phyloP scores from a whole-genome alignment of 2,113 vertebrate species.

The Rhineura floridana region DNA sequence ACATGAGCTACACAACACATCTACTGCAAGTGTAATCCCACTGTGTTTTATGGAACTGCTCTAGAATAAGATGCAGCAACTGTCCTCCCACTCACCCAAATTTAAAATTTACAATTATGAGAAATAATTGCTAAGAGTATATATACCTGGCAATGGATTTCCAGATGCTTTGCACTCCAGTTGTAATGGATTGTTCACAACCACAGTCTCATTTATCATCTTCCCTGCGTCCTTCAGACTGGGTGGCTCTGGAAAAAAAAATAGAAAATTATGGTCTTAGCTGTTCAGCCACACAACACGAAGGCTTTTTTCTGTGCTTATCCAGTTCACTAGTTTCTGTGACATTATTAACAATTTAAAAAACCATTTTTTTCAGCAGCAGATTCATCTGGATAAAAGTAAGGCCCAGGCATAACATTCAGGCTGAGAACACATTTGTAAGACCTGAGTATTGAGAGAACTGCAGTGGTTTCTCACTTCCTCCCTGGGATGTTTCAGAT shows the following conservation, averaged over 20 bases:
- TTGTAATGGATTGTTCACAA: slow-evolving; percentile 84
- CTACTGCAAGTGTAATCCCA: not conserved
- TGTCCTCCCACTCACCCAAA: not conserved
- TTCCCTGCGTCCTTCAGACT: slow-evolving; percentile 82
- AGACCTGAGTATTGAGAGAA: not conserved
- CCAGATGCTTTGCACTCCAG: slow-evolving; percentile 89
- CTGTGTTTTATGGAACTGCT: not conserved
- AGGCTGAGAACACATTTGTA: not conserved
- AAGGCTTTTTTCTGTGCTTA: not conserved
- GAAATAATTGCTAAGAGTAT: not conserved
- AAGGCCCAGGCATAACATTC: not conserved
- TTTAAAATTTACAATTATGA: not conserved
- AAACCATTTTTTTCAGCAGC: not conserved
- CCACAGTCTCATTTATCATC: slow-evolving; percentile 88
- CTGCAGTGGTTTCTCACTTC: not conserved
- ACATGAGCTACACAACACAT: not conserved
- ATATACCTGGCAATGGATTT: slow-evolving; percentile 84
- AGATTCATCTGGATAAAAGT: not conserved
- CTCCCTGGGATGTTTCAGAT: not conserved
- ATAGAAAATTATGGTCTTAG: slow-evolving; percentile 27
- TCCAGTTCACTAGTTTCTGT: not conserved
- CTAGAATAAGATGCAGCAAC: not conserved
- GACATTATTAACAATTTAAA: not conserved
- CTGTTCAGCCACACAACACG: slow-evolving; percentile 15
- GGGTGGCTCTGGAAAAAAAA: slow-evolving; percentile 86